A percentile compares a stretch with the other conserved stretches of the same genome.
phyloP scores from a whole-genome alignment of 1,140 invertebrate genomes.

The Panagrolaimus sp. region DNA sequence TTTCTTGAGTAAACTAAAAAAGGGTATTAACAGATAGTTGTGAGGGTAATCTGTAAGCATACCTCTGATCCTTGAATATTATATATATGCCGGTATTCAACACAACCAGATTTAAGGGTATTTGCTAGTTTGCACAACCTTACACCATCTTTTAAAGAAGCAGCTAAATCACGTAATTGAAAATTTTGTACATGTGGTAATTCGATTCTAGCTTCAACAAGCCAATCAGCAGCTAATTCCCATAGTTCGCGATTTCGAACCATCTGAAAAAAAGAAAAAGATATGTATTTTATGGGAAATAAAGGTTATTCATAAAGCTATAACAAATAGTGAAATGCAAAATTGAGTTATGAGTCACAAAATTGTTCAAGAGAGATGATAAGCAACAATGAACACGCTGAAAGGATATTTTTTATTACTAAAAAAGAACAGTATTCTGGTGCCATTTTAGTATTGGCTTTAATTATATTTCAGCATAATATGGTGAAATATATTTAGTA shows the following conservation, averaged over 20 bases:
- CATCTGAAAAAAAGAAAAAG: not conserved
- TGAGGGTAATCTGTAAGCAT: too few relatives aligned
- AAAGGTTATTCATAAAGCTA: too few relatives aligned
- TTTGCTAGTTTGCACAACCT: slow-evolving; percentile 6
- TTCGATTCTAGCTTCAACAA: not conserved
- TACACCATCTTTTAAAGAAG: not conserved
- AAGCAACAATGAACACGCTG: too few relatives aligned
- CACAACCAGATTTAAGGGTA: not conserved
- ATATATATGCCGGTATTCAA: slow-evolving; percentile 1
- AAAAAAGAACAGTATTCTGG: too few relatives aligned
- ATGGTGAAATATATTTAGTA: too few relatives aligned
- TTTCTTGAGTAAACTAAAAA: not conserved
- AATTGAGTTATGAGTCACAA: too few relatives aligned
- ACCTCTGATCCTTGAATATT: not conserved
- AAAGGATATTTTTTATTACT: too few relatives aligned
- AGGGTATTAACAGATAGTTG: not conserved
- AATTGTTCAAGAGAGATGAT: too few relatives aligned
- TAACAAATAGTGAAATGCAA: too few relatives aligned
- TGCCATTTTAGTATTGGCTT: too few relatives aligned
- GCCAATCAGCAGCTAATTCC: not conserved
- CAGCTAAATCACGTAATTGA: not conserved
- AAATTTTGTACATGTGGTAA: not conserved
- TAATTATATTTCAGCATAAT: too few relatives aligned
- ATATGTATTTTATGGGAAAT: too few relatives aligned
- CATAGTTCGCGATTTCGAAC: not conserved